phyloP scores from a whole-genome alignment of 1,140 invertebrate species.

The Eciton burchellii region DNA sequence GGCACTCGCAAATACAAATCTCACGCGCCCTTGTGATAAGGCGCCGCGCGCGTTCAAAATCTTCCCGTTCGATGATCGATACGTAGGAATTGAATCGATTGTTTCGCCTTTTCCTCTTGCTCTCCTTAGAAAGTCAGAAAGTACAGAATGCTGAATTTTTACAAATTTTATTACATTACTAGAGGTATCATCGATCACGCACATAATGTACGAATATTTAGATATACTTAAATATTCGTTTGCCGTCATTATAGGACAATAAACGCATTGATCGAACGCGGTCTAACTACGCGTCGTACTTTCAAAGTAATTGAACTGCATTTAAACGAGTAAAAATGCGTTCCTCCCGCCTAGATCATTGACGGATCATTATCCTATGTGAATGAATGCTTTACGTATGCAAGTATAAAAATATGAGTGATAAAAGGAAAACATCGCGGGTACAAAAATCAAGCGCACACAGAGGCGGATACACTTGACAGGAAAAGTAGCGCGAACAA shows the following conservation, averaged over 20 bases:
- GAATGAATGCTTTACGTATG: background rate
- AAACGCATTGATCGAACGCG: too few relatives aligned
- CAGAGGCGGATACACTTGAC: too few relatives aligned
- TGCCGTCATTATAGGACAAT: too few relatives aligned
- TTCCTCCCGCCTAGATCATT: too few relatives aligned
- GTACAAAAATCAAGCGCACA: background rate
- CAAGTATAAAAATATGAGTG: background rate
- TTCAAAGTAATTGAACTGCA: too few relatives aligned
- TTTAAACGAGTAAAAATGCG: too few relatives aligned
- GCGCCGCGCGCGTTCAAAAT: background rate
- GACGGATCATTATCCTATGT: too few relatives aligned
- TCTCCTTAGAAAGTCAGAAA: background rate
- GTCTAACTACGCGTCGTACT: too few relatives aligned
- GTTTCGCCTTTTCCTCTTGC: too few relatives aligned
- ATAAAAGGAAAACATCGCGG: too few relatives aligned
- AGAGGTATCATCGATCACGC: background rate
- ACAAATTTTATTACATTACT: conserved; percentile 1
- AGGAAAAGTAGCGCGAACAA: background rate
- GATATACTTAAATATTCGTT: background rate
- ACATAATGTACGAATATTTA: background rate
- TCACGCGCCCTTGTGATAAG: background rate
- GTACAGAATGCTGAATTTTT: background rate
- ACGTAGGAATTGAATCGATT: background rate
- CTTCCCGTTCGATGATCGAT: background rate
- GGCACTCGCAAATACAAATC: conserved; percentile 37